Evolutionary conservation across 2,797 vertebrate genomes (phyloP).

Genomic region (Cyclura pinguis): DNA sequence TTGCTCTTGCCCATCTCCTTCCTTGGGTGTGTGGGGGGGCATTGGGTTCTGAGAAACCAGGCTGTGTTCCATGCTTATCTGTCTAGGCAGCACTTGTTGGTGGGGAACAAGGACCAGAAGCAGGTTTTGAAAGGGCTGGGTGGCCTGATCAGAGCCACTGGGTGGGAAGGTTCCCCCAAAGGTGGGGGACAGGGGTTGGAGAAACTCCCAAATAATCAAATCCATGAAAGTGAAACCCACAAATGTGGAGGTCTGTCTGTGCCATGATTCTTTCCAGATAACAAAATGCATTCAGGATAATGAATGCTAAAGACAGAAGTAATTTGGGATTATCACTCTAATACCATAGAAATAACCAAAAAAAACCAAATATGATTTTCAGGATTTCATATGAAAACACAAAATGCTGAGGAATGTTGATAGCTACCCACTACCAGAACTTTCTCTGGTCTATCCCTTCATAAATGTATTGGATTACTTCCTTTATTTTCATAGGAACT

Average conservation of each 20-base stretch:
- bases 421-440: neutral
- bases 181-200: too few relatives aligned
- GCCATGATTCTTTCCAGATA: neutral
- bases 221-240: too few relatives aligned
- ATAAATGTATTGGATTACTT: neutral
- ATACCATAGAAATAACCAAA: neutral
- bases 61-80: too few relatives aligned
- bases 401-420: neutral
- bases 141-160: too few relatives aligned
- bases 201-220: neutral
- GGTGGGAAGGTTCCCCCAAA: too few relatives aligned
- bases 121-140: too few relatives aligned
- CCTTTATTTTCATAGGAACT: neutral
- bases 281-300: neutral
- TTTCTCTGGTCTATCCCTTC: neutral
- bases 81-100: too few relatives aligned
- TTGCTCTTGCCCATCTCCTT: too few relatives aligned
- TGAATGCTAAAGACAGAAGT: neutral
- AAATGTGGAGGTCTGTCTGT: too few relatives aligned
- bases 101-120: too few relatives aligned
- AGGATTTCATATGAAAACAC: neutral
- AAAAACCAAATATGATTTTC: neutral
- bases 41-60: too few relatives aligned
- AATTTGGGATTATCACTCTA: neutral
- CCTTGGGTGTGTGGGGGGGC: too few relatives aligned